Base-by-base conservation (phyloP, 2,888 invertebrate species). In the Platynereis dumerilii region DNA sequence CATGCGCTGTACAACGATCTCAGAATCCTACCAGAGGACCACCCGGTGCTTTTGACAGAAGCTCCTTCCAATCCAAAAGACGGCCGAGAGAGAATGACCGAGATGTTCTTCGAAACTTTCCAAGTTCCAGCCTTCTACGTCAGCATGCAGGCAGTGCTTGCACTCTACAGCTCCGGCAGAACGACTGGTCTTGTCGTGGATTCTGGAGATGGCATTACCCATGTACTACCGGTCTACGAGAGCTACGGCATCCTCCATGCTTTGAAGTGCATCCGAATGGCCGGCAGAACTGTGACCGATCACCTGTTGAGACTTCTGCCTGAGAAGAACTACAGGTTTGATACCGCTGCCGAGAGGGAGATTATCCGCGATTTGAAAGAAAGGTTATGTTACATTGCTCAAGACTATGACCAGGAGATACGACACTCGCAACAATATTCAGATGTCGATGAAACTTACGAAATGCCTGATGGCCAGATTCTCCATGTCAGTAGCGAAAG, bases 1-100 rank as follows among this genome's bases (percentile, higher is more conserved):
- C 96, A 96, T 88, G 95, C 96, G 82, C 96, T 96, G 90, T 96
- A 96, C 91, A 96, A 96, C 85, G 78, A 78, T 67, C 89, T 96
- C 83, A 91, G 96, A 86, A 95, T 96, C 62, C 95, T 94, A 63
- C 95, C 96, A 70, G 94, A 95, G 86, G 94, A 94, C 86, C 94
- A 95, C 85, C 94, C 94, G 66, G 93, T 94, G 77, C 89, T 95
- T 79, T 89, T 94, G 78, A 95, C 94, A 70, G 94, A 95, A 86
- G 94, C 94, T 72, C 94, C 94, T 68, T 89, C 94, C 78, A 95
- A 95, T 87, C 95, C 95, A 76, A 95, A 95, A 86, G 94, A 94
- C 76, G 95, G 95, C 88, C 89, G 95, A 48, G 73, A 94, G 85
- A 94, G 94, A 88, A 94, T 94, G 94, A 94, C 94, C 69, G 86